These are phyloP conservation scores for Balaeniceps rex DNA, from an alignment of 2,113 vertebrate species.

Conservation along the genomic window DNA sequence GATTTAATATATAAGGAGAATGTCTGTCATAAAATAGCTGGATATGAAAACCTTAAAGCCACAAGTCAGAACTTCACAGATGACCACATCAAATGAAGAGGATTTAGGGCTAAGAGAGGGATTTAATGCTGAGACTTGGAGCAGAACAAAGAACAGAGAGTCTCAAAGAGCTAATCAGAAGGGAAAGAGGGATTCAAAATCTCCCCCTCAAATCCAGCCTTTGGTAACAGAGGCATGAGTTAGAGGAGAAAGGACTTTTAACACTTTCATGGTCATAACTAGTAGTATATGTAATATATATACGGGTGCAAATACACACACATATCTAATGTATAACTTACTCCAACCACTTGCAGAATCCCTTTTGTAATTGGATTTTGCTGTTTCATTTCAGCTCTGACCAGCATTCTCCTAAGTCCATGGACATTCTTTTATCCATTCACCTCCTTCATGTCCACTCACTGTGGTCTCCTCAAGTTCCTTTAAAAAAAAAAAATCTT, in stretches of 20 bases:
- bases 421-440: neutral
- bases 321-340: neutral
- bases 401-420: neutral
- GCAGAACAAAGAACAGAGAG: neutral
- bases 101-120: neutral
- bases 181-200: neutral
- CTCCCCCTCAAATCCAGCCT: neutral
- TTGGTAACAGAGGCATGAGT: neutral
- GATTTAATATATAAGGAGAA: neutral
- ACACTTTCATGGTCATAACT: neutral
- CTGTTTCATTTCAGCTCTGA: neutral
- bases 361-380: neutral
- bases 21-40: neutral
- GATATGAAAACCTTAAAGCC: neutral
- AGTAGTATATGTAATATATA: neutral
- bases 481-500: neutral
- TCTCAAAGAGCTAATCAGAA: neutral
- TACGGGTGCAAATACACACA: neutral
- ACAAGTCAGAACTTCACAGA: neutral
- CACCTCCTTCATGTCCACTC: neutral
- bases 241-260: neutral
- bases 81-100: neutral
- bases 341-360: neutral
- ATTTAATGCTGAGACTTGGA: neutral
- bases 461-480: neutral